Base-by-base conservation (phyloP, 2,888 invertebrate species). In the Morinoia aosen region DNA sequence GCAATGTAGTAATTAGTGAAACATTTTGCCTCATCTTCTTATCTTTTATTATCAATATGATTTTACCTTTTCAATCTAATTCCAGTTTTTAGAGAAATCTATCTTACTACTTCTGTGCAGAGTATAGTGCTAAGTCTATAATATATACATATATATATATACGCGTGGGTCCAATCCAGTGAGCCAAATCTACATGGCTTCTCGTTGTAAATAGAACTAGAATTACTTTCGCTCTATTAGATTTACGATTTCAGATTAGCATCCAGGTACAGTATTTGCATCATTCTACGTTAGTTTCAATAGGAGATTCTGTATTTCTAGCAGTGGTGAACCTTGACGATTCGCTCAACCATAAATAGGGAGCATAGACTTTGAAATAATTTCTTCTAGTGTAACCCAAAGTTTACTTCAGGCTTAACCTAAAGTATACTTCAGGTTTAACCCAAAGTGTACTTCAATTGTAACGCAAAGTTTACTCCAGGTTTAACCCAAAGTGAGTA, bases 91-190 rank as follows among this genome's bases (percentile, higher is more conserved):
- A 76, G 76, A 76, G 19, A 7, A 76, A 16, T 93, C 64, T 56
- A 39, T 64, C 48, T 93, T 56, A 19, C n/a, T 14, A 61, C n/a
- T 19, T 76, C 25, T 25, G 76, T 76, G 76, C 25, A 76, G 76
- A 76, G 58, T 48, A 39, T 93, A 93, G 57, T 40, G 33, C 33
- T 93, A 93, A 58, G 58, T 93, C 57, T 93, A 48, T 48, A 48
- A 58, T 93, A 93, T 93, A 93, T 93, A 93, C 14, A 93, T 48
- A 93, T 93, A 90, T 90, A 93, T 93, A 93, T 93, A 48, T 93
- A 93, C 64, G 40, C 40, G 48, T 94, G 64, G 61, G 64, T 94
- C 64, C 61, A 57, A 94, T 33, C 40, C 57, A 94, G 40, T 25
- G 64, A 64, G 95, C 90, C 90, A 90, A 90, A 90, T 48, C 40